Percentiles rank a stretch among this genome's conserved stretches.
Conservation (phyloP, 2,113 vertebrate species). For the Brachyistius frenatus region DNA sequence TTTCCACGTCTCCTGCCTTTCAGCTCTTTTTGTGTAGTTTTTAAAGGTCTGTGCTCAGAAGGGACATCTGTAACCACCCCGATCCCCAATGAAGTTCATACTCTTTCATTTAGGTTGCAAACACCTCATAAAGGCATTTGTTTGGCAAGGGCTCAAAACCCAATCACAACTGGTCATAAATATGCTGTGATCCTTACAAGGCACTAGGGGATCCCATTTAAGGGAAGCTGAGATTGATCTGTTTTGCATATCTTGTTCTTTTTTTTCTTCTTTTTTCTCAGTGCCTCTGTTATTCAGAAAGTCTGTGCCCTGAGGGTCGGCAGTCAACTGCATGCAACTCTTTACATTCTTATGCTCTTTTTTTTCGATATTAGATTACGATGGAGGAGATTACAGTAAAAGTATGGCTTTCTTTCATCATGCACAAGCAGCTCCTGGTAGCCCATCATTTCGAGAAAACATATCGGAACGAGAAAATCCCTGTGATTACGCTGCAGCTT, state of each 20-base stretch:
- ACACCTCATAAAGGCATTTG: constrained; percentile 65
- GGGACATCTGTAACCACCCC: constrained; percentile 37
- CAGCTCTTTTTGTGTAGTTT: constrained; percentile 48
- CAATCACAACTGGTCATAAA: constrained; percentile 60
- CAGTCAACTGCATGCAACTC: constrained; percentile 46
- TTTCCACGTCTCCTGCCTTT: constrained; percentile 27
- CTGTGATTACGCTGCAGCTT: neutral
- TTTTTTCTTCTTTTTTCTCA: constrained; percentile 14
- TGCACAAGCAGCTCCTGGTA: constrained; percentile 37
- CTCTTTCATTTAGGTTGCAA: constrained; percentile 64
- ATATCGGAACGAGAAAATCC: neutral
- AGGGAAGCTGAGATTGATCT: constrained; percentile 58
- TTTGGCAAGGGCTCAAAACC: constrained; percentile 56
- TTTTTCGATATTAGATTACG: constrained; percentile 53
- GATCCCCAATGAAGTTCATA: constrained; percentile 47
- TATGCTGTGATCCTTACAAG: constrained; percentile 60
- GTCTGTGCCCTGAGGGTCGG: constrained; percentile 50
- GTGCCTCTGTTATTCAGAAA: constrained; percentile 36
- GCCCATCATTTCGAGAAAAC: constrained; percentile 6
- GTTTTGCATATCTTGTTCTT: constrained; percentile 55
- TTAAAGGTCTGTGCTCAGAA: constrained; percentile 43
- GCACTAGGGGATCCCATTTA: constrained; percentile 46
- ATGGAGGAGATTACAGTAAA: constrained; percentile 43
- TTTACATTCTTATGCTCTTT: constrained; percentile 1
- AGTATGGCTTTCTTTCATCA: constrained; percentile 40